Base-by-base conservation (phyloP, 2,888 invertebrate species). In the Ophioninae sp. region DNA sequence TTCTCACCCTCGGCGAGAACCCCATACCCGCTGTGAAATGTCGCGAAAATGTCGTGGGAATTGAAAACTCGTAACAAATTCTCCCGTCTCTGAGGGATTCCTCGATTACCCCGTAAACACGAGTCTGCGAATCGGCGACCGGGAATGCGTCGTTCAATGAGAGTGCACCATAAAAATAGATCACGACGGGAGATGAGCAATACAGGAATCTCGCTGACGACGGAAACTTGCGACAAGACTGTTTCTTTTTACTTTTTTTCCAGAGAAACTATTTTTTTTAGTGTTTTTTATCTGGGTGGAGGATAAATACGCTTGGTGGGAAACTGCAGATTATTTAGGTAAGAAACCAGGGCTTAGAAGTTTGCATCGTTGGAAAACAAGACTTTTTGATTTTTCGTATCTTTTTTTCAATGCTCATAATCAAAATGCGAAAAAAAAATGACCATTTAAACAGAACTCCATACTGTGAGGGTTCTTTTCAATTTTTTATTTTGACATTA, bases 1-100 rank as follows among this genome's bases (percentile, higher is more conserved):
- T 67, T 39, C 37, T 56, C 50, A 7, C 50, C 62, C 56, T 65
- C 65, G 17, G 56, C 56, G 56, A 65, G 30, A 30, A 30, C 30
- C 30, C 30, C 3, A n/a, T 6, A 50, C 56, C 8, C 3, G 7
- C 30, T 56, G 10, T 10, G 8, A 56, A 75, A 75, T 20, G 56
- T 65, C 50, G 13, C 13, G 17, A 13, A 44, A 68, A 68, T 50
- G 23, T 30, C 23, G 50, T 37, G 56, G 13, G 17, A 30, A 75
- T 56, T 37, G 23, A 37, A 30, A 44, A 64, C 50, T 50, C 10
- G 13, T 23, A 13, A n/a, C 23, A 6, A 44, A 23, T 30, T 23
- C 62, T 44, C 1, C 30, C 17, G n/a, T 61, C 21, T 61, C 61
- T 3, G 7, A 17, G 8, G 56, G 10, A 59, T 72, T 59, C 21